Conservation (phyloP, 1,140 invertebrate genomes). For the Tribolium madens region DNA sequence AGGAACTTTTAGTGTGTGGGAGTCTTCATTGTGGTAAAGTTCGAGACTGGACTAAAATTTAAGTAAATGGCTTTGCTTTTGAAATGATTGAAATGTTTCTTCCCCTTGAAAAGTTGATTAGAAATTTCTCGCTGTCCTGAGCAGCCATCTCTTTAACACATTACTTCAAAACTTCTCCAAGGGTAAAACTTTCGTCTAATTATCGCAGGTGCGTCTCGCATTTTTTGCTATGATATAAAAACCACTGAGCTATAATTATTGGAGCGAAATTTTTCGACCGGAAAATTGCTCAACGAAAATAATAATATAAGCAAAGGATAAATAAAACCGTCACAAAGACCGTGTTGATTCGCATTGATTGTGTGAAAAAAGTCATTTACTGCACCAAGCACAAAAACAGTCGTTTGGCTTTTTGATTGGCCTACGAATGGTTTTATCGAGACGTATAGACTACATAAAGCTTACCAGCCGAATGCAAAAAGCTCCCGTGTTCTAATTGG, state of each 20-base stretch:
- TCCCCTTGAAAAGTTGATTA: not conserved
- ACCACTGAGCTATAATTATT: constrained; percentile 24
- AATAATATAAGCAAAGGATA: not conserved
- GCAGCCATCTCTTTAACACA: not conserved
- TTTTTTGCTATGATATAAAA: not conserved
- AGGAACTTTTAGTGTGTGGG: too few relatives aligned
- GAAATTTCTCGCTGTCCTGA: constrained; percentile 16
- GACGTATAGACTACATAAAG: not conserved
- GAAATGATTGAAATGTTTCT: too few relatives aligned
- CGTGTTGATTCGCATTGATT: not conserved
- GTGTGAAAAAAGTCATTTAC: not conserved
- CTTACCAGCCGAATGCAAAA: constrained; percentile 25
- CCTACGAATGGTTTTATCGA: not conserved
- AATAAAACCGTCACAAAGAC: constrained; percentile 11
- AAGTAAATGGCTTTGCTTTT: too few relatives aligned
- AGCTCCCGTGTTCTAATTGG: constrained; percentile 43
- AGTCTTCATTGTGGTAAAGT: too few relatives aligned
- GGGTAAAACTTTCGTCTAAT: not conserved
- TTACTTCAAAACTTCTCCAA: not conserved
- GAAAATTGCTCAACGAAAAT: constrained; percentile 27
- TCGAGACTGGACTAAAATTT: too few relatives aligned
- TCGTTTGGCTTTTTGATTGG: constrained; percentile 28
- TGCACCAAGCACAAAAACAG: not conserved
- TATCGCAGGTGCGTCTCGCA: too few relatives aligned
- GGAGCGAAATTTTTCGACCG: not conserved